Conservation (phyloP, 2,888 invertebrate species). For the Xanthorhoe designata region DNA sequence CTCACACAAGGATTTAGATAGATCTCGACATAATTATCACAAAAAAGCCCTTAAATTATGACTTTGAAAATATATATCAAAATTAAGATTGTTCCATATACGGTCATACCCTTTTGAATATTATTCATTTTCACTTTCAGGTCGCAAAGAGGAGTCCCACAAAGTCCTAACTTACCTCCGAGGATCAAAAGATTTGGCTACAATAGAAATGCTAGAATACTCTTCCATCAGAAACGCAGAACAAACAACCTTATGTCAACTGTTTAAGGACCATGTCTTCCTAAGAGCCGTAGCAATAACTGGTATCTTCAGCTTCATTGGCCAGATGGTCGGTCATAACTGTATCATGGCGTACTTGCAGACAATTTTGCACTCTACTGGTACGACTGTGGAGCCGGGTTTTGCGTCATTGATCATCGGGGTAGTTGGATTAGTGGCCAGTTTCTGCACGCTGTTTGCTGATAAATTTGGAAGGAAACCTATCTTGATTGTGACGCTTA, state of each 20-base stretch:
- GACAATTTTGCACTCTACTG: slow-evolving; percentile 60
- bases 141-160: slow-evolving; percentile 54
- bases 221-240: slow-evolving; percentile 26
- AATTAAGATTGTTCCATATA: no score
- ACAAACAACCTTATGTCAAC: slow-evolving; percentile 9
- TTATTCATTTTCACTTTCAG: slow-evolving; percentile 52
- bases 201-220: slow-evolving; percentile 62
- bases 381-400: slow-evolving; percentile 59
- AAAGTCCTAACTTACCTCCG: slow-evolving; percentile 57
- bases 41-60: no score
- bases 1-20: no score
- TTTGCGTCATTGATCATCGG: slow-evolving; percentile 62
- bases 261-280: slow-evolving; percentile 22
- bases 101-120: no score
- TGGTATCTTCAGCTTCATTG: slow-evolving; percentile 24
- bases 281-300: slow-evolving; percentile 32
- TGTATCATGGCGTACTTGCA: slow-evolving; percentile 63
- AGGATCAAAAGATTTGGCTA: slow-evolving; percentile 56
- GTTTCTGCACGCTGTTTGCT: slow-evolving; percentile 54
- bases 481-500: slow-evolving; percentile 26
- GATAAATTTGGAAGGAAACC: slow-evolving; percentile 56
- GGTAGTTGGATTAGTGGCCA: slow-evolving; percentile 58
- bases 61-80: no score
- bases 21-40: no score
- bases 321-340: slow-evolving; percentile 60